Evolutionary conservation across 1,140 invertebrate species (phyloP), one percentile per base, ranked within the genome.

Genomic region (Zaprionus davidi): DNA sequence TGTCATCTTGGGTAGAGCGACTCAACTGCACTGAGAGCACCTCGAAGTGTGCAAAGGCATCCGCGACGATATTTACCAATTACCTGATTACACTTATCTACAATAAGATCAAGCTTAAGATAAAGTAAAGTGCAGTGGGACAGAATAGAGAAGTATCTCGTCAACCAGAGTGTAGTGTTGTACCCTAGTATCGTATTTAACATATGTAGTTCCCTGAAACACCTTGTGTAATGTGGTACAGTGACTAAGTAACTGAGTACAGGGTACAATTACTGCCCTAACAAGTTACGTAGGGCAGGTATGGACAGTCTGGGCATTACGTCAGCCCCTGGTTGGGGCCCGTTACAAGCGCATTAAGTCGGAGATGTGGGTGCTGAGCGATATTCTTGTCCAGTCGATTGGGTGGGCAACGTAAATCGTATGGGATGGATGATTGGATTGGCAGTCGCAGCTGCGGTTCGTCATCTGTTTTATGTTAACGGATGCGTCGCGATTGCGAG

Each of bases 381-480:
- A 57, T 71, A 76, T 76, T 46, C 41, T n/a, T 46, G n/a, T 46
- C 73, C 73, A 71, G 73, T 60, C 64, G 60, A 44, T 24, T 63
- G 34, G 67, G 53, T 46, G 41, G 20, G 46, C 46, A 49, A 49
- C 46, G 57, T 49, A 73, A 63, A 66, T 41, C 44, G 31, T 68
- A 72, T 73, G 73, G 55, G 46, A 12, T 44, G 20, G 46, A 22
- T 24, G 46, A 51, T 76, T 71, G 26, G 51, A 81, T 83, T 82
- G 83, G 74, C 83, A 86, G 79, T 74, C 83, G 55, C 83, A 86
- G 83, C 66, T 80, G 84, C 85, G 55, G 81, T 53, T 79, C 85
- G 69, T 88, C 84, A 88, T 88, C 84, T 88, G 84, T 68, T 88
- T 88, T 90, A 90, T 88, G 84, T 88, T 88, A 88, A 82, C 78